Base-by-base conservation (phyloP, 2,797 vertebrate genomes). In the Aulostomus chinensis region DNA sequence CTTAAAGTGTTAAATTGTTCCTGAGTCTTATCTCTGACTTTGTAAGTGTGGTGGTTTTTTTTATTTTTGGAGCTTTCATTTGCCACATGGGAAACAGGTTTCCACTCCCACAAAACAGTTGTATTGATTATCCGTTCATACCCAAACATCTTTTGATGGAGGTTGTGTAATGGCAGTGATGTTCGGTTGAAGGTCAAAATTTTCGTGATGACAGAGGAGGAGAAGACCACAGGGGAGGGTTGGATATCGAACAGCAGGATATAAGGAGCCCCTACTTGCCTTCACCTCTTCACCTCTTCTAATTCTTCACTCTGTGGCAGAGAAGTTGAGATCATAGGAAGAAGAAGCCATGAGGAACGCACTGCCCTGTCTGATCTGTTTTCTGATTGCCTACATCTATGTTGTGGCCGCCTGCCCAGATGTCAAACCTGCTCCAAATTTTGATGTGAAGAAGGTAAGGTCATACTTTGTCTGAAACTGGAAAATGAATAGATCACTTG, bases 391-490 rank as follows among this genome's bases (percentile, higher is more conserved):
- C 33, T 78, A 95, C 52, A 76, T 92, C n/a, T 91, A 89, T 12
- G 38, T 56, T 2, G 68, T 90, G 55, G 78, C 33, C 0, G 86
- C 59, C 0, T 78, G 73, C 18, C 76, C 81, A 1, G 52, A 74
- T 0, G n/a, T 91, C 3, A 11, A 65, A 0, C 79, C 92, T 3
- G 90, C 92, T n/a, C 35, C 69, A 1, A 80, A 93, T 86, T 97
- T 98, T 66, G 81, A 89, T 60, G 75, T 92, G 78, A 78, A 92
- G 21, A 89, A 90, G 92, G 95, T 98, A 88, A n/a, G n/a, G n/a
- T n/a, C n/a, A n/a, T n/a, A n/a, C n/a, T n/a, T n/a, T n/a, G n/a
- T n/a, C n/a, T n/a, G n/a, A n/a, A n/a, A n/a, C n/a, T n/a, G n/a
- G n/a, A n/a, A n/a, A n/a, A n/a, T 13, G 3, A 25, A 16, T 1